These are phyloP conservation scores for Nyleta sp. DNA, from an alignment of 2,888 invertebrate genomes.

Conservation along the genomic window DNA sequence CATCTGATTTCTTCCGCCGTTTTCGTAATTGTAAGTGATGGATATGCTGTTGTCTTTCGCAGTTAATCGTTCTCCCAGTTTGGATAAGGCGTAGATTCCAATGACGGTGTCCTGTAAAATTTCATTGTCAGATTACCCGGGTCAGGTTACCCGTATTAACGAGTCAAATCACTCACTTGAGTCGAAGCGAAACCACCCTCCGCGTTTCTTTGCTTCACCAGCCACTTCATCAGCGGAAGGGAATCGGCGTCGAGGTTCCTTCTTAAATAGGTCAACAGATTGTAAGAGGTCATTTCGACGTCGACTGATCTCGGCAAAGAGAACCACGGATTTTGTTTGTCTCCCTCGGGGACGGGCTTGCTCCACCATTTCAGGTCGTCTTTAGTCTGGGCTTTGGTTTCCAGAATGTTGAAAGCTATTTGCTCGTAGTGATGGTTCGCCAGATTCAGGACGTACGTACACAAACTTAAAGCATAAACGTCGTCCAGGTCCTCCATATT, in stretches of 20 bases:
- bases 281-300: slow-evolving; percentile 95
- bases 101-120: slow-evolving; percentile 87
- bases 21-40: slow-evolving; percentile 84
- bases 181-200: slow-evolving; percentile 89
- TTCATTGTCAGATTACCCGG: background rate
- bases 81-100: slow-evolving; percentile 88
- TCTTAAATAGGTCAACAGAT: slow-evolving; percentile 87
- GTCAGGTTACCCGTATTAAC: no score
- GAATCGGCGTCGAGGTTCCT: slow-evolving; percentile 83
- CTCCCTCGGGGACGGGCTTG: slow-evolving; percentile 84
- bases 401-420: slow-evolving; percentile 86
- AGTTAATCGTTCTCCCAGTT: slow-evolving; percentile 86
- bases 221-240: slow-evolving; percentile 88
- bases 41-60: slow-evolving; percentile 84
- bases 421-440: slow-evolving; percentile 89
- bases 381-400: slow-evolving; percentile 83
- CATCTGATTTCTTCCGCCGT: slow-evolving; percentile 85
- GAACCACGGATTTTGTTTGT: slow-evolving; percentile 87
- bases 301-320: slow-evolving; percentile 88
- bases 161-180: slow-evolving; percentile 83
- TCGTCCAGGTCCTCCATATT: slow-evolving; percentile 86
- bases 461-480: slow-evolving; percentile 90
- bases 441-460: slow-evolving; percentile 89
- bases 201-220: slow-evolving; percentile 87
- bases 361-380: slow-evolving; percentile 92